Evolutionary conservation across 2,113 vertebrate genomes (phyloP).

Genomic region (Pterocles gutturalis): DNA sequence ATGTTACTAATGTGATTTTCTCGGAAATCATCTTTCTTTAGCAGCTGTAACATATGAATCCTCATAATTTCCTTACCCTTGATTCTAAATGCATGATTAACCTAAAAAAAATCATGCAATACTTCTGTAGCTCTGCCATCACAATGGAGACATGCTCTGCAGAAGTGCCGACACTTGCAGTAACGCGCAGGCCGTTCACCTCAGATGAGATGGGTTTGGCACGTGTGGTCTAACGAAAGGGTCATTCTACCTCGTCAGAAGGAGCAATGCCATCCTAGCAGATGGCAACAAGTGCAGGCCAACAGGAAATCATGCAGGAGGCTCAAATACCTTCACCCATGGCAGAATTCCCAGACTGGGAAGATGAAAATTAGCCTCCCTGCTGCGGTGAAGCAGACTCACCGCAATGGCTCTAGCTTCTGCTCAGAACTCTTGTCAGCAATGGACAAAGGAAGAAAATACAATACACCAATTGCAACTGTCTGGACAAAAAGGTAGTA

Average conservation of each 20-base stretch:
- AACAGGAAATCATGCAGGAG: background rate
- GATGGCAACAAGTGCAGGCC: background rate
- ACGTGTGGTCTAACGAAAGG: background rate
- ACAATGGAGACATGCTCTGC: background rate
- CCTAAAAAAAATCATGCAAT: background rate
- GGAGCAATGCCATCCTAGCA: background rate
- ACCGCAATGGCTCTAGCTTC: background rate
- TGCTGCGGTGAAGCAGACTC: background rate
- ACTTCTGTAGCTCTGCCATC: background rate
- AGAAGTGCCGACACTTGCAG: background rate
- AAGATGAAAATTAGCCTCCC: background rate
- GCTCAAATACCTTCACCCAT: background rate
- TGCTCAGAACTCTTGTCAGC: background rate
- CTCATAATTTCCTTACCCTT: background rate
- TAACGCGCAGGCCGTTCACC: background rate
- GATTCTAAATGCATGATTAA: background rate
- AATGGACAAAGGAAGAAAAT: background rate
- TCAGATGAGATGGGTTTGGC: background rate
- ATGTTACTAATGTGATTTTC: background rate
- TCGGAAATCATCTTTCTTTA: background rate
- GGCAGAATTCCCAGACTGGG: constrained; percentile 1
- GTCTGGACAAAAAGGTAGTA: background rate
- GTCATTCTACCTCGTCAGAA: background rate
- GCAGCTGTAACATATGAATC: background rate
- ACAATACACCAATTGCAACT: background rate